Conservation (phyloP, 2,888 invertebrate genomes). For the Nomada flava region DNA sequence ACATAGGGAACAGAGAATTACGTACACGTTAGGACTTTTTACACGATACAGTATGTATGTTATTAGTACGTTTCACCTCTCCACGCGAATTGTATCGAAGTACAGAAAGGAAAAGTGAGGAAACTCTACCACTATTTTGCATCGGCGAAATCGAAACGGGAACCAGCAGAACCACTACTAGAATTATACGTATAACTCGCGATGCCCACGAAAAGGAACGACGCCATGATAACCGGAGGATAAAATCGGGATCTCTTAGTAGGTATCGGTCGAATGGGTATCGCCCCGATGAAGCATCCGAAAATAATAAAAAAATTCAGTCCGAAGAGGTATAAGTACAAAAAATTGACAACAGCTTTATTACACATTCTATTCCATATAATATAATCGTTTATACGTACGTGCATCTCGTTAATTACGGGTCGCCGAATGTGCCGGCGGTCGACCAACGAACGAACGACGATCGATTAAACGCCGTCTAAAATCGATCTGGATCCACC, state of each 20-base stretch:
- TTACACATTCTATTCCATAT: constrained; percentile 73
- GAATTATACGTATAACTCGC: neutral
- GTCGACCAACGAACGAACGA: constrained; percentile 28
- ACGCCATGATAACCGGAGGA: neutral
- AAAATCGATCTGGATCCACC: constrained; percentile 40
- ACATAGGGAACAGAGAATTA: constrained; percentile 58
- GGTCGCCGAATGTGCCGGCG: constrained; percentile 40
- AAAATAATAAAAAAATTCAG: constrained; percentile 36
- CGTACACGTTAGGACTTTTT: constrained; percentile 70
- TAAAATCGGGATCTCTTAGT: no score
- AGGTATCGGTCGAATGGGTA: constrained; percentile 25
- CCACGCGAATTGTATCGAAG: neutral
- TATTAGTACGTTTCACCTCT: neutral
- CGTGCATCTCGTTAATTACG: constrained; percentile 63
- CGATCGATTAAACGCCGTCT: constrained; percentile 34
- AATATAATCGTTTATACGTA: constrained; percentile 73
- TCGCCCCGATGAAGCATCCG: constrained; percentile 29
- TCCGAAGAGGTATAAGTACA: constrained; percentile 79
- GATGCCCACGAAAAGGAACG: constrained; percentile 4
- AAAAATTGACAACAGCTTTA: constrained; percentile 79
- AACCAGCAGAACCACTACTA: no score
- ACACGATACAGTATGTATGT: constrained; percentile 68
- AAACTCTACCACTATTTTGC: neutral
- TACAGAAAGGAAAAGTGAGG: neutral
- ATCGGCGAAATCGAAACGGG: no score